phyloP scores from a whole-genome alignment of 2,113 vertebrate species.

The Lamprotornis superbus region DNA sequence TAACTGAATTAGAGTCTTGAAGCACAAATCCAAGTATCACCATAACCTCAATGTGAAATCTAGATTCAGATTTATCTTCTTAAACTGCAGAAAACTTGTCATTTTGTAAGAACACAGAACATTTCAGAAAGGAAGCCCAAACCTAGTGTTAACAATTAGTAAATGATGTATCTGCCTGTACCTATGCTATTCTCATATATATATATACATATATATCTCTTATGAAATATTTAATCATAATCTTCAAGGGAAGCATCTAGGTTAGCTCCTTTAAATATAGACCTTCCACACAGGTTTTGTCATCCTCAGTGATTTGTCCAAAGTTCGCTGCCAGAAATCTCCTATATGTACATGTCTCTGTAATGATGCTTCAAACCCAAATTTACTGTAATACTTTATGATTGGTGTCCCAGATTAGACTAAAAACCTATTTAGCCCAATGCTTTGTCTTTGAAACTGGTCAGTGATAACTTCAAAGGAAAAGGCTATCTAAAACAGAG shows the following conservation, averaged over 20 bases:
- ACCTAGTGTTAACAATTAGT: neutral
- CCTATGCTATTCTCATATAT: neutral
- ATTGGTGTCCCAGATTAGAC: neutral
- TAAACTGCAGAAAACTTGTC: neutral
- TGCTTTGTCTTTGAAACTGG: neutral
- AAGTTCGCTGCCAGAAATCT: neutral
- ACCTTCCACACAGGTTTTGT: neutral
- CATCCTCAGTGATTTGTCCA: neutral
- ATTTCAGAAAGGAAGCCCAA: neutral
- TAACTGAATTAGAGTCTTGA: neutral
- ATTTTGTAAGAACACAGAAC: neutral
- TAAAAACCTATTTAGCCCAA: neutral
- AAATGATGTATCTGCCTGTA: neutral
- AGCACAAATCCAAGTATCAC: neutral
- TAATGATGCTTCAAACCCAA: neutral
- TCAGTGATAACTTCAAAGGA: neutral
- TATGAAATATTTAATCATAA: neutral
- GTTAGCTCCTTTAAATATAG: neutral
- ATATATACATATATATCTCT: too few species aligned
- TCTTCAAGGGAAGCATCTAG: neutral
- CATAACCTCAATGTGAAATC: fast-evolving
- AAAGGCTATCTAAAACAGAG: neutral
- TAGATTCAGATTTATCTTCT: neutral
- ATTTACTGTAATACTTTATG: neutral
- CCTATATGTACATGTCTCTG: neutral